Evolutionary conservation across 2,113 vertebrate genomes (phyloP), one percentile per base, ranked within the genome.

Genomic region (Merops nubicus): DNA sequence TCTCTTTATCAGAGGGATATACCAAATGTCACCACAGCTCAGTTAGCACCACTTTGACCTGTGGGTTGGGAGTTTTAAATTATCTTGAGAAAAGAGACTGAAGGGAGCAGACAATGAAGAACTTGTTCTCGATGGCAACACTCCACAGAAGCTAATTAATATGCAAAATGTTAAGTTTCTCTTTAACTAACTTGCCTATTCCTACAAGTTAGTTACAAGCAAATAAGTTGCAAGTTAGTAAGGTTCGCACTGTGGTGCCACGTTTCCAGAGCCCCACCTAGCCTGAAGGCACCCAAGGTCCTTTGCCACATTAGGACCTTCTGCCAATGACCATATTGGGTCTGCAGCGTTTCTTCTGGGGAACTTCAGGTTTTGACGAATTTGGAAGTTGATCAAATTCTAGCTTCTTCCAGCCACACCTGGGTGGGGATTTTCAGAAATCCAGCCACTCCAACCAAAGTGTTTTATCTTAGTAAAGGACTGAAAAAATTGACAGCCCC

Each of bases 221-320:
- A n/a, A n/a, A n/a, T n/a, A n/a, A n/a, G n/a, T n/a, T n/a, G n/a
- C n/a, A n/a, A n/a, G n/a, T n/a, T n/a, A 0, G 0, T 28, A 34
- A 29, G 43, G 19, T 34, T 57, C 45, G 45, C 7, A 18, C 29
- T 20, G 11, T 48, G 60, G 34, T 50, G n/a, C 38, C 33, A 31
- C 26, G 34, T 45, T 88, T 75, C 64, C 62, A 0, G 0, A 76
- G 29, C 12, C 33, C 11, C 28, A 16, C 40, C 18, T 6, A 40
- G 28, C 23, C 50, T 38, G 29, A 33, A 34, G 45, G 28, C 14
- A 56, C 23, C 2, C 0, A 0, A 29, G 2, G 0, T 45, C 57
- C 48, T 73, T 62, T 36, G 10, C 15, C 34, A 19, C 7, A 0
- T 10, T 33, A 64, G 47, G 47, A 72, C 45, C 23, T 91, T 42